Conservation (phyloP, 2,113 vertebrate genomes). For the Saguinus midas region DNA sequence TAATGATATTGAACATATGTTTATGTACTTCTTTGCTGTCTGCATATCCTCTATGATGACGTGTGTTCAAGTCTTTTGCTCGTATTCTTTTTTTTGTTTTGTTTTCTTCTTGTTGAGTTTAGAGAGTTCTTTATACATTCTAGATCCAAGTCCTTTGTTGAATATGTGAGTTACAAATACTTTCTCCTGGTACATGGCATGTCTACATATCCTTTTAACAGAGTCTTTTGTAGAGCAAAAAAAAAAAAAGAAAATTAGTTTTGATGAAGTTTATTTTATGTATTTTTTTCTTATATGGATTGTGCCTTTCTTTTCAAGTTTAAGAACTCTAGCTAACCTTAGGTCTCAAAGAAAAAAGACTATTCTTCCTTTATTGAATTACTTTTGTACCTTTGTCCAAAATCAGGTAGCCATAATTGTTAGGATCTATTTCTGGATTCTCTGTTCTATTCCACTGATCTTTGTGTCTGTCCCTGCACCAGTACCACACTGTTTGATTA, state of each 20-base stretch:
- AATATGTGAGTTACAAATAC: conserved; percentile 22
- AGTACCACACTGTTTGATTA: not conserved
- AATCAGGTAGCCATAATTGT: not conserved
- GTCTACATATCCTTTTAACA: not conserved
- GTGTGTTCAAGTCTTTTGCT: not conserved
- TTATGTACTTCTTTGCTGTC: not conserved
- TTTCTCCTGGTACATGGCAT: conserved; percentile 1
- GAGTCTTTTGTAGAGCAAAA: conserved; percentile 1
- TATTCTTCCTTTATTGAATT: not conserved
- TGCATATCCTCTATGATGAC: not conserved
- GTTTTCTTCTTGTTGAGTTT: not conserved
- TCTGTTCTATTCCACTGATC: not conserved
- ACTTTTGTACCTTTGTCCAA: conserved; percentile 27
- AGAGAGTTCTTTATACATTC: conserved; percentile 27
- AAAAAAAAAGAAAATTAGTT: not conserved
- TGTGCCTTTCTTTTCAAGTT: conserved; percentile 18
- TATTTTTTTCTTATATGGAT: not conserved
- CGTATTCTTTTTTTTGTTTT: not conserved
- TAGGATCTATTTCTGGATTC: not conserved
- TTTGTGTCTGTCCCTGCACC: not conserved
- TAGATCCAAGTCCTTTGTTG: not conserved
- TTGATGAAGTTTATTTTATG: not conserved
- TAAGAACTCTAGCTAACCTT: not conserved
- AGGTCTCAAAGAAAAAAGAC: not conserved
- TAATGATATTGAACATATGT: not conserved